Base-by-base conservation (phyloP, 2,888 invertebrate species). In the Loripinus fragilis region DNA sequence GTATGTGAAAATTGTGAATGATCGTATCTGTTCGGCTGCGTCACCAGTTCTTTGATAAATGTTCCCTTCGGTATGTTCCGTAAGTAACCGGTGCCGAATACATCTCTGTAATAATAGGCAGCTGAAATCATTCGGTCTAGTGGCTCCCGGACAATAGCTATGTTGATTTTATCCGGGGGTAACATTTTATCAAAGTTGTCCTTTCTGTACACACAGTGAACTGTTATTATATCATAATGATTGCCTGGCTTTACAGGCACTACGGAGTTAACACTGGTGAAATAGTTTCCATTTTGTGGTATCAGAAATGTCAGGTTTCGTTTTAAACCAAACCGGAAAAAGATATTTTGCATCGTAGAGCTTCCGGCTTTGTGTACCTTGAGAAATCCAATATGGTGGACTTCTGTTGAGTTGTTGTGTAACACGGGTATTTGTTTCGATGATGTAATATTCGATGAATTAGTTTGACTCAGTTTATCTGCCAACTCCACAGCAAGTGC, bases 101-200 rank as follows among this genome's bases (percentile, higher is more conserved):
- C 70, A 71, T 74, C 71, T 1, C 78, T 33, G 48, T 70, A 71
- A 48, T 81, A 79, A 42, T 72, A 68, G 12, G 79, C 70, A 0
- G 76, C 76, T 2, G 76, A 76, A 1, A 79, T 65, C 66, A 84
- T 74, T n/a, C 81, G 68, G 41, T 76, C 76, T 5, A 81, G 71
- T 12, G 84, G 84, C 28, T 81, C 79, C 20, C 81, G 71, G 25
- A 84, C 68, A 41, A 83, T 83, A 12, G 70, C 79, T 45, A 84
- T 72, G 12, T 67, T 69, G 20, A 83, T 70, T 28, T 80, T 71
- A 67, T 80, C 80, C 20, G 42, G 33, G 28, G 80, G 83, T 25
- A 83, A 71, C 25, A 74, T 68, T 23, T 45, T 67, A 25, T 71
- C 30, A 71, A 74, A 78, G 23, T 38, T 33, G 2, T 45, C 20